Evolutionary conservation across 2,797 vertebrate genomes (phyloP), one percentile per base, ranked within the genome.

Genomic region (Accipiter badius): DNA sequence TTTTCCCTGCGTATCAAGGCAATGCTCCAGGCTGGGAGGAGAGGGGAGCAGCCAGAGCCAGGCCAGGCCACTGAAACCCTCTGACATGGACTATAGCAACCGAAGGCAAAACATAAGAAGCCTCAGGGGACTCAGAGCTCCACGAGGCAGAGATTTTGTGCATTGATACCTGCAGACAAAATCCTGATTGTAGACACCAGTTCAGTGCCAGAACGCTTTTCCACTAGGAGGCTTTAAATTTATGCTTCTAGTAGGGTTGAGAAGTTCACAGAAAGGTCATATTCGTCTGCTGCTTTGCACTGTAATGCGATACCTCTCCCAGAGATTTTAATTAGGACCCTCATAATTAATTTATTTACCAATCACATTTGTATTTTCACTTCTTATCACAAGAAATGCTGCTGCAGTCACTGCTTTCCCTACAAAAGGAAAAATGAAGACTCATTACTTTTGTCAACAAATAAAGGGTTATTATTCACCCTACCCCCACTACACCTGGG

Each of bases 171-270:
- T 97, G 76, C 86, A 97, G 94, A 98, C 98, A 98, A 97, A 98
- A 98, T 98, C 97, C 98, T 98, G 98, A 98, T 98, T 98, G 98
- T 98, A 97, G 95, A 95, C 84, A 96, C 93, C 96, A 93, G 82
- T 74, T 94, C 91, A 94, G 95, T 82, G 97, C 94, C 97, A 97
- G 91, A 97, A 96, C 90, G 42, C 84, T 96, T 96, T 93, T 96
- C 94, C 47, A 59, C 91, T 81, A 96, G 84, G 92, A 95, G 94
- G 82, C 84, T 94, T 95, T 79, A 93, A 97, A 97, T 97, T 95
- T 97, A 97, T 97, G 95, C 90, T 92, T 81, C 95, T 83, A 79
- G 76, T 44, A 76, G 90, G 88, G 93, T 90, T 97, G 93, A 96
- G 96, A 90, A 94, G 98, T 98, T 98, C 98, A 97, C 72, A 17